A percentile compares a stretch with the other conserved stretches of the same genome.
These are phyloP conservation scores for Umimayanthus kanabou DNA, from an alignment of 92 coral and sea anemone species.

Conservation along the genomic window DNA sequence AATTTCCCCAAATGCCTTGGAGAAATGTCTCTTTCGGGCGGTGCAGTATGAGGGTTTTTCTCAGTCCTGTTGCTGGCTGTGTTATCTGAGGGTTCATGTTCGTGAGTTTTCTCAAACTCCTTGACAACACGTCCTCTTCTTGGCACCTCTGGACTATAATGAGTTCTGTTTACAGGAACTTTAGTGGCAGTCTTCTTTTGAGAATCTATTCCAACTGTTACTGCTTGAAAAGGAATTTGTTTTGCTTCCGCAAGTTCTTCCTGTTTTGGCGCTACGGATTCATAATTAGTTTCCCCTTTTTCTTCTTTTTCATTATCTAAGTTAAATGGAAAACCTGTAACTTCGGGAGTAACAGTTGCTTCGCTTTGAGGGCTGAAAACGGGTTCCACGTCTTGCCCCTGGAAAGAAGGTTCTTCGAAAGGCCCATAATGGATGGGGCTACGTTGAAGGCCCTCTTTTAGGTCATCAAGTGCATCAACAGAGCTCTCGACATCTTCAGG, in stretches of 20 bases:
- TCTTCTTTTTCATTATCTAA: not conserved
- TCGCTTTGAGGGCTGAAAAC: not conserved
- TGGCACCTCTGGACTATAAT: not conserved
- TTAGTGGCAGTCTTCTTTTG: slow-evolving; percentile 25
- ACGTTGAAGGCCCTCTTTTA: not conserved
- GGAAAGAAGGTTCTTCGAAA: slow-evolving; percentile 4
- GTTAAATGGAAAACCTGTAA: not conserved
- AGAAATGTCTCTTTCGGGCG: not conserved
- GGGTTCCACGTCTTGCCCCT: not conserved
- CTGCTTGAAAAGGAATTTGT: slow-evolving; percentile 29
- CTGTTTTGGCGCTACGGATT: not conserved
- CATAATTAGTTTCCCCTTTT: not conserved
- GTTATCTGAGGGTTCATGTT: not conserved
- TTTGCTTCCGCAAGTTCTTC: slow-evolving; percentile 10
- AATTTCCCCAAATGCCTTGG: not conserved
- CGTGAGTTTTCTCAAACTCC: not conserved
- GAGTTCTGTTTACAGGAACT: not conserved
- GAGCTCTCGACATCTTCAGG: not conserved
- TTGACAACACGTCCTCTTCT: not conserved
- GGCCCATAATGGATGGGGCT: not conserved
- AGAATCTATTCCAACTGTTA: slow-evolving; percentile 22
- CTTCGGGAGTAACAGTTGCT: not conserved
- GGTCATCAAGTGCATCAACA: not conserved
- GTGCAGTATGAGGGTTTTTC: not conserved
- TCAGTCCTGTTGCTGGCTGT: not conserved